Evolutionary conservation across 2,797 vertebrate species (phyloP).

Genomic region (Telmatherina bonti): DNA sequence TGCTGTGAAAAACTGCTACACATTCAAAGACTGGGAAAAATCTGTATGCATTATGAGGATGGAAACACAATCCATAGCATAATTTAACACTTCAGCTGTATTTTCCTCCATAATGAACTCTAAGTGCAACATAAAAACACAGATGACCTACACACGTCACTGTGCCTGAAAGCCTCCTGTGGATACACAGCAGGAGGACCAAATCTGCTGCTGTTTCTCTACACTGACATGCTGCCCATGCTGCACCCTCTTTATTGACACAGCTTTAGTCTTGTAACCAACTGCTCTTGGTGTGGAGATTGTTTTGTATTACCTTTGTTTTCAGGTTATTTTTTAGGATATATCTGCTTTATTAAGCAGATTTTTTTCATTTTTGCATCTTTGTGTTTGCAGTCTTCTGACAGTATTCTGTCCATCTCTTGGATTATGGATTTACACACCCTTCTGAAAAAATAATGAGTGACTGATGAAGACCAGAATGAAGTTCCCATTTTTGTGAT

Average conservation of each 20-base stretch:
- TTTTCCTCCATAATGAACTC: background rate
- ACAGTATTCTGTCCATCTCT: too few species aligned
- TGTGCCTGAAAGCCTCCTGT: background rate
- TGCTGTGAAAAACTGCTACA: too few species aligned
- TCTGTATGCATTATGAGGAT: background rate
- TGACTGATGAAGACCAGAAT: too few species aligned
- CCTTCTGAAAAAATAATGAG: too few species aligned
- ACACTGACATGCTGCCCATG: background rate
- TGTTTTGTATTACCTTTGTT: background rate
- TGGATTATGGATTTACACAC: too few species aligned
- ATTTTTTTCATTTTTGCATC: too few species aligned
- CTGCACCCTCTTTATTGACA: background rate
- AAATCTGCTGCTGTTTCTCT: background rate
- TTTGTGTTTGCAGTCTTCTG: too few species aligned
- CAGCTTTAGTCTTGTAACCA: background rate
- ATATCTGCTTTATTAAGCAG: too few species aligned
- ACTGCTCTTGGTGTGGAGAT: background rate
- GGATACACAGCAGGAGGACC: background rate
- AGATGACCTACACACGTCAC: background rate
- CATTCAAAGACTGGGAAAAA: too few species aligned
- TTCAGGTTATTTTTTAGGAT: background rate
- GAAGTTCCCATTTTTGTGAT: too few species aligned
- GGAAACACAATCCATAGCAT: constrained; percentile 1
- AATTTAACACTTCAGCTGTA: background rate
- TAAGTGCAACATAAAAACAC: background rate